phyloP scores from a whole-genome alignment of 1,140 invertebrate species.

The Magallana ariakensis region DNA sequence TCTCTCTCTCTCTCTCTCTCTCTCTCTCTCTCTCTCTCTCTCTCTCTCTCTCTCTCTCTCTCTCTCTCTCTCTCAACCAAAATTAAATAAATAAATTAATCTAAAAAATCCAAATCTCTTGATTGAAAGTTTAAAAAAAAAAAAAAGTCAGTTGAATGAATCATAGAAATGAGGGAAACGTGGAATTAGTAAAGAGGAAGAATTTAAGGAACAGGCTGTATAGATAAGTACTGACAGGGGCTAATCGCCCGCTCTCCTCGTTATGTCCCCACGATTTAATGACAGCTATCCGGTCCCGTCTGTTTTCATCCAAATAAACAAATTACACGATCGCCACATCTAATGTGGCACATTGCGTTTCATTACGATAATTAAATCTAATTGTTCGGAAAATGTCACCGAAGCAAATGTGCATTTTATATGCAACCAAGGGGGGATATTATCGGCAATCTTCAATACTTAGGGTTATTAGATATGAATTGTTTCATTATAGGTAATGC shows the following conservation, averaged over 20 bases:
- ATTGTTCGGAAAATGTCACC: slow-evolving; percentile 30
- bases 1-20: too few species aligned
- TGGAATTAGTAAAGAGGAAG: too few species aligned
- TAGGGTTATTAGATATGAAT: slow-evolving; percentile 37
- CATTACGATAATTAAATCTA: slow-evolving; percentile 37
- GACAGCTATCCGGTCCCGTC: background rate
- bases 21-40: too few species aligned
- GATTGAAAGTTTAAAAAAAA: too few species aligned
- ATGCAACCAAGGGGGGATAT: slow-evolving; percentile 25
- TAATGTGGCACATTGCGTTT: slow-evolving; percentile 23
- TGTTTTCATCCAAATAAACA: slow-evolving; percentile 31
- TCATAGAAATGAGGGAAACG: too few species aligned
- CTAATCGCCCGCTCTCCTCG: background rate
- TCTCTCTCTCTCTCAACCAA: too few species aligned
- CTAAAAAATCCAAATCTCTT: too few species aligned
- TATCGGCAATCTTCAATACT: slow-evolving; percentile 24
- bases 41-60: too few species aligned
- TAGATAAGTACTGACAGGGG: background rate
- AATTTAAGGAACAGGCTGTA: too few species aligned
- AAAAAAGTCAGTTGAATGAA: too few species aligned
- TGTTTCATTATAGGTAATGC: slow-evolving; percentile 34
- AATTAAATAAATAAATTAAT: too few species aligned
- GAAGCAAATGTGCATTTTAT: slow-evolving; percentile 37
- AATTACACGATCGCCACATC: slow-evolving; percentile 1
- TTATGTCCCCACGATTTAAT: background rate